Evolutionary conservation across 2,797 vertebrate genomes (phyloP).

Genomic region (Macroramphosus scolopax): DNA sequence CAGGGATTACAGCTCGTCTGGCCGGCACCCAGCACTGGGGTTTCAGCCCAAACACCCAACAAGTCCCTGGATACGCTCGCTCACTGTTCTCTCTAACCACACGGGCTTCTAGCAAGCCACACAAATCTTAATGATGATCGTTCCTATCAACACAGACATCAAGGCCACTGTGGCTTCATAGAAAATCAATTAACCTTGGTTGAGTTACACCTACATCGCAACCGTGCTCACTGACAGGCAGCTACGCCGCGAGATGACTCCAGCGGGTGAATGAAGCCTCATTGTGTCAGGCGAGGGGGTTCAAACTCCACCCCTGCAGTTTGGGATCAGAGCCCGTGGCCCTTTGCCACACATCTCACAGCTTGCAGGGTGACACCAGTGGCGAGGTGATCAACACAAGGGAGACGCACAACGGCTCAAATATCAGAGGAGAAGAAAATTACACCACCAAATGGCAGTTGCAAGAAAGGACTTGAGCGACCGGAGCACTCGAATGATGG

Average conservation of each 20-base stretch:
- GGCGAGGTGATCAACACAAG: slow-evolving; percentile 52
- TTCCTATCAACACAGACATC: slow-evolving; percentile 41
- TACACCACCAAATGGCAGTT: slow-evolving; percentile 15
- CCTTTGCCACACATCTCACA: slow-evolving; percentile 60
- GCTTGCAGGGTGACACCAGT: slow-evolving; percentile 60
- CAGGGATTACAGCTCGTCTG: slow-evolving; percentile 71
- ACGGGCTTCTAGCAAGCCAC: slow-evolving; percentile 45
- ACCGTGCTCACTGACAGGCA: slow-evolving; percentile 9
- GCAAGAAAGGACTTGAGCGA: slow-evolving; percentile 20
- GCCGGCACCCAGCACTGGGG: slow-evolving; percentile 60
- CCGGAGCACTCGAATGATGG: slow-evolving; percentile 3
- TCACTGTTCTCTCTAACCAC: slow-evolving; percentile 44
- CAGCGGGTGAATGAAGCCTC: slow-evolving; percentile 9
- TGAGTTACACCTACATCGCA: slow-evolving; percentile 41
- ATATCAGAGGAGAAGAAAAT: slow-evolving; percentile 54
- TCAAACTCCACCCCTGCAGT: slow-evolving; percentile 41
- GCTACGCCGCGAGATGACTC: slow-evolving; percentile 9
- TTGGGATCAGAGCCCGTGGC: slow-evolving; percentile 48
- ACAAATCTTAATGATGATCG: slow-evolving; percentile 46
- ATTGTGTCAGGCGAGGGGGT: slow-evolving; percentile 12
- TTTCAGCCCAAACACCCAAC: slow-evolving; percentile 69
- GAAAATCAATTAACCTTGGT: slow-evolving; percentile 39
- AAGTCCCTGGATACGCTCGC: slow-evolving; percentile 65
- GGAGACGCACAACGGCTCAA: slow-evolving; percentile 43
- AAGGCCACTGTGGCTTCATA: slow-evolving; percentile 24